phyloP scores from a whole-genome alignment of 2,797 vertebrate genomes.

The Botia kubotai region DNA sequence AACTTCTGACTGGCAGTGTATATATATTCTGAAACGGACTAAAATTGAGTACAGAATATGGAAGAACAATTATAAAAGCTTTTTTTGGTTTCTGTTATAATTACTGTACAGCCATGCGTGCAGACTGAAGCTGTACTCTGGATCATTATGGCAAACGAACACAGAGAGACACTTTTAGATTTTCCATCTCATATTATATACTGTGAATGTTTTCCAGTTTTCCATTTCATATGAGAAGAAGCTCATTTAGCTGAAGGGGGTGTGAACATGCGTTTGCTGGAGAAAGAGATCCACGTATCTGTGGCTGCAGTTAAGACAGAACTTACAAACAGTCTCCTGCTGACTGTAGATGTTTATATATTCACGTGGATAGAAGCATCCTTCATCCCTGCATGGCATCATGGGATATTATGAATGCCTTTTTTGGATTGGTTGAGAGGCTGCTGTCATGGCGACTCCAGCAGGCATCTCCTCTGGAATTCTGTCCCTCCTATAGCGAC shows the following conservation, averaged over 20 bases:
- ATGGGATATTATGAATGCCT: not conserved
- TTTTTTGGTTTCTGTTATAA: constrained; percentile 9
- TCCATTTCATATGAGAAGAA: constrained; percentile 30
- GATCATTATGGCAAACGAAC: constrained; percentile 33
- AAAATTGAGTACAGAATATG: not conserved
- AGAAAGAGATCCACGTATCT: not conserved
- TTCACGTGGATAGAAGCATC: not conserved
- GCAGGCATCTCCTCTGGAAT: constrained; percentile 2
- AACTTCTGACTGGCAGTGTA: not conserved
- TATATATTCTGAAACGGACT: not conserved
- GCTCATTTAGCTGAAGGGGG: constrained; percentile 15
- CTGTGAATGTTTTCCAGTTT: constrained; percentile 49
- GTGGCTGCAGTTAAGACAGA: no score
- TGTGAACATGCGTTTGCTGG: not conserved
- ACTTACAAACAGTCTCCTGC: not conserved
- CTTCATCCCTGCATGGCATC: constrained; percentile 21
- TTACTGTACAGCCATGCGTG: not conserved
- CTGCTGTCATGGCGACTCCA: constrained; percentile 12
- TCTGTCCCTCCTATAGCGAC: not conserved
- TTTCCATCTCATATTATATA: constrained; percentile 18
- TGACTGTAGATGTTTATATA: constrained; percentile 7
- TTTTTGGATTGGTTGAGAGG: constrained; percentile 7
- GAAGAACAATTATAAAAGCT: constrained; percentile 2
- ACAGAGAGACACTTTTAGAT: constrained; percentile 41
- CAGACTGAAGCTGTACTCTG: constrained; percentile 25